A percentile compares a stretch with the other conserved stretches of the same genome.
Conservation (phyloP, 2,113 vertebrate genomes). For the Leptobrachium leishanense region DNA sequence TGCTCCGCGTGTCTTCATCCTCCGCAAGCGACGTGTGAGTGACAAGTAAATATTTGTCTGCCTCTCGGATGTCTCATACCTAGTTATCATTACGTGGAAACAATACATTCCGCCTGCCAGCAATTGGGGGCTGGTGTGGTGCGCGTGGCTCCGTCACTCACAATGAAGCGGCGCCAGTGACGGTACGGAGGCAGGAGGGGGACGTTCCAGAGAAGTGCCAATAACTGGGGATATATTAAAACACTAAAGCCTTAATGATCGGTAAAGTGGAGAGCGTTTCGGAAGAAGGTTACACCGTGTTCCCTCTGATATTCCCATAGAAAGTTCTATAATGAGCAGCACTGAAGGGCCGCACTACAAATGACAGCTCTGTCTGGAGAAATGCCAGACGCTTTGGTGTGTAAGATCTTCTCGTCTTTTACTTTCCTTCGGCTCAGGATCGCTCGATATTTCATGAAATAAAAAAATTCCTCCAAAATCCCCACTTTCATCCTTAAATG, state of each 20-base stretch:
- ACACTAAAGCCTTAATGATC: background rate
- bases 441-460: background rate
- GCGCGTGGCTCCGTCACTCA: no score
- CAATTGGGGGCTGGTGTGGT: no score
- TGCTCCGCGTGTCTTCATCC: no score
- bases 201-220: background rate
- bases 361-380: background rate
- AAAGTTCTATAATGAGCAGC: background rate
- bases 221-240: background rate
- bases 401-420: slow-evolving; percentile 4
- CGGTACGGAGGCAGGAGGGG: background rate
- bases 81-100: no score
- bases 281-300: background rate
- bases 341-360: background rate
- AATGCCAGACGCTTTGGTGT: background rate
- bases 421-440: background rate
- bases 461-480: no score
- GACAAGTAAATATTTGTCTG: no score
- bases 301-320: background rate
- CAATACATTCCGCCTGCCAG: no score
- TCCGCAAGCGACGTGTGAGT: no score
- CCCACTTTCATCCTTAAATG: background rate
- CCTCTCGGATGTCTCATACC: no score
- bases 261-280: background rate
- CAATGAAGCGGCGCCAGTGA: no score